Conservation (phyloP, 2,797 vertebrate genomes). For the Anniella stebbinsi region DNA sequence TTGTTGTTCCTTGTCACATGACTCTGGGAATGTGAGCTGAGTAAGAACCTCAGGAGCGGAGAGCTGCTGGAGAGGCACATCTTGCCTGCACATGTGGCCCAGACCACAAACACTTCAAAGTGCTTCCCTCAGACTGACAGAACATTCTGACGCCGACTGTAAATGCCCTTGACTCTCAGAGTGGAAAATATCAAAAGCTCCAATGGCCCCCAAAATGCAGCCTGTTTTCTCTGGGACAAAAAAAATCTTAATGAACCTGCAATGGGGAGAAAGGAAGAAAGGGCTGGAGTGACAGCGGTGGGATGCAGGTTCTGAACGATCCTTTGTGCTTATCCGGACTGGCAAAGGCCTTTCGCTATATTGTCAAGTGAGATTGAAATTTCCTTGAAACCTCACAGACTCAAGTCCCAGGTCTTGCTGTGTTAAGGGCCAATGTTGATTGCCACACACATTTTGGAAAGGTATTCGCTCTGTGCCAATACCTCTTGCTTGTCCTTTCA, state of each 20-base stretch:
- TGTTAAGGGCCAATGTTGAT: conserved; percentile 58
- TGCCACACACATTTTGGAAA: conserved; percentile 41
- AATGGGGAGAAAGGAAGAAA: conserved; percentile 54
- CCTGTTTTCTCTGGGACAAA: conserved; percentile 74
- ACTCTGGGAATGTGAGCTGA: conserved; percentile 86
- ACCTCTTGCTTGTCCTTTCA: conserved; percentile 21
- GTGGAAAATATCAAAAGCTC: conserved; percentile 95
- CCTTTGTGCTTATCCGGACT: conserved; percentile 41
- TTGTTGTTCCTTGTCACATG: conserved; percentile 96
- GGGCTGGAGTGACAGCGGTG: conserved; percentile 47
- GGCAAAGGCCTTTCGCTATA: conserved; percentile 25
- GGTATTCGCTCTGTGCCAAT: conserved; percentile 47
- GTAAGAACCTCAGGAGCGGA: conserved; percentile 71
- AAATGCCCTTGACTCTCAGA: conserved; percentile 96
- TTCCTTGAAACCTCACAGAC: conserved; percentile 40
- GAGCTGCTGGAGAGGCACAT: conserved; percentile 82
- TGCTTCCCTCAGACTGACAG: conserved; percentile 92
- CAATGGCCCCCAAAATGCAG: conserved; percentile 77
- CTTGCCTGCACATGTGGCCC: conserved; percentile 98
- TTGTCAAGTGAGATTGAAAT: not conserved
- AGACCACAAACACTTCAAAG: conserved; percentile 98
- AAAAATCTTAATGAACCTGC: conserved; percentile 80
- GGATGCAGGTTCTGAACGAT: conserved; percentile 78
- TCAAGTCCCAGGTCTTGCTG: conserved; percentile 52
- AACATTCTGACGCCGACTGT: conserved; percentile 97